Conservation (phyloP, 2,888 invertebrate species). For the Encarsia formosa region DNA sequence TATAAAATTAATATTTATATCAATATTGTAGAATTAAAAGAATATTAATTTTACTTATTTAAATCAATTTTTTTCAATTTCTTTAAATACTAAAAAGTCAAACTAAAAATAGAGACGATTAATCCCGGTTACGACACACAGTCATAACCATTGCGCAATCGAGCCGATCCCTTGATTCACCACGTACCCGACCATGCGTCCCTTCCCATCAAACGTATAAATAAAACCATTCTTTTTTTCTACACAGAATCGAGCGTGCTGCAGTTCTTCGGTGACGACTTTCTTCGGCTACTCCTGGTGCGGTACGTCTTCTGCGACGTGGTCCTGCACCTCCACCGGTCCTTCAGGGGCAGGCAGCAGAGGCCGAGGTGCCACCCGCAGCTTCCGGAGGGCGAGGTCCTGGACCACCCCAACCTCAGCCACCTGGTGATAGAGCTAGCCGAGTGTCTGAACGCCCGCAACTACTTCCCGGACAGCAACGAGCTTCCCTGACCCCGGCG, state of each 20-base stretch:
- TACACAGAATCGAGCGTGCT: slow-evolving; percentile 55
- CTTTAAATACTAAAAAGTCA: no score
- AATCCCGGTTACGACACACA: no score
- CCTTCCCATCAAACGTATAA: no score
- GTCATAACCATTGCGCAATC: no score
- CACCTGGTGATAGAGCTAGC: slow-evolving; percentile 81
- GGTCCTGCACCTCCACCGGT: slow-evolving; percentile 81
- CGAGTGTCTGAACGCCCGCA: slow-evolving; percentile 75
- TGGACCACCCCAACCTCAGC: slow-evolving; percentile 77
- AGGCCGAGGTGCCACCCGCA: slow-evolving; percentile 82
- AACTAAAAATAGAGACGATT: no score
- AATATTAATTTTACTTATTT: no score
- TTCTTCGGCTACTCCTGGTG: slow-evolving; percentile 80
- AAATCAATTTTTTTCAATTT: no score
- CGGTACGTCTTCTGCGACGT: slow-evolving; percentile 93
- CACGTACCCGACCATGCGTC: no score
- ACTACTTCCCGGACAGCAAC: slow-evolving; percentile 63
- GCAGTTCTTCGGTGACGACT: slow-evolving; percentile 93
- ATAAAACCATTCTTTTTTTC: no score
- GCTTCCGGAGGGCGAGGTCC: slow-evolving; percentile 79
- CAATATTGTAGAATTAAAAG: no score
- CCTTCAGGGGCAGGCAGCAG: slow-evolving; percentile 78
- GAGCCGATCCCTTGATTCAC: no score
- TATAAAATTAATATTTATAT: no score
- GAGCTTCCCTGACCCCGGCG: slow-evolving; percentile 63